Evolutionary conservation across 2,797 vertebrate genomes (phyloP), one percentile per base, ranked within the genome.

Genomic region (Pangasius sanitwongsei): DNA sequence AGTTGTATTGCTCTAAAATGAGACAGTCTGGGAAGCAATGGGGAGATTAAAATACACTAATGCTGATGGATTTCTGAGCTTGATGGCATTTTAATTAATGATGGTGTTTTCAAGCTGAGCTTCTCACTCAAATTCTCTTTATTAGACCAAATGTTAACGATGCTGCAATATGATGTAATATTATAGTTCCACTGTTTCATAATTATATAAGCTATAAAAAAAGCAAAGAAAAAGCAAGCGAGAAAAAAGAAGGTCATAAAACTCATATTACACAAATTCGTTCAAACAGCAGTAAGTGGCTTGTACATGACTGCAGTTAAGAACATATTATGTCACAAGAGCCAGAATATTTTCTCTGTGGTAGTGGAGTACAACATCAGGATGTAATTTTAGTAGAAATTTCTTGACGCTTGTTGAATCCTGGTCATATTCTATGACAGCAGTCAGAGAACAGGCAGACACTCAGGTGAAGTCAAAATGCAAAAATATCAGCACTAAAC

Each of bases 11-110:
- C 75, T 80, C 48, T 80, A 50, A 77, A 75, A 75, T 72, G 34
- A 78, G 48, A 34, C 16, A 7, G 1, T 55, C 28, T 55, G 50
- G 28, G 50, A 55, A 9, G 50, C 9, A 31, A 18, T 20, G n/a
- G 41, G 16, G 41, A 37, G 57, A 53, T 65, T 63, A 65, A 86
- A 90, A 89, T 88, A 87, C 74, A 23, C 12, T 70, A 11, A 89
- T 13, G 20, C 80, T 82, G 80, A 91, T 90, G 82, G 59, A 91
- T 89, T 86, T 1, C 25, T 55, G 34, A 48, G 50, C 31, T 57
- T 18, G 41, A 72, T 87, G 67, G 53, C 50, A 6, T 69, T 87
- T 70, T 83, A 83, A 87, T 83, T 83, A 83, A 53, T 15, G 7
- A 37, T 23, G 50, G n/a, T 23, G 31, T 28, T 63, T 83, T 63